These are phyloP conservation scores for Tamias sibiricus DNA, from an alignment of 2,113 vertebrate genomes.

Conservation along the genomic window DNA sequence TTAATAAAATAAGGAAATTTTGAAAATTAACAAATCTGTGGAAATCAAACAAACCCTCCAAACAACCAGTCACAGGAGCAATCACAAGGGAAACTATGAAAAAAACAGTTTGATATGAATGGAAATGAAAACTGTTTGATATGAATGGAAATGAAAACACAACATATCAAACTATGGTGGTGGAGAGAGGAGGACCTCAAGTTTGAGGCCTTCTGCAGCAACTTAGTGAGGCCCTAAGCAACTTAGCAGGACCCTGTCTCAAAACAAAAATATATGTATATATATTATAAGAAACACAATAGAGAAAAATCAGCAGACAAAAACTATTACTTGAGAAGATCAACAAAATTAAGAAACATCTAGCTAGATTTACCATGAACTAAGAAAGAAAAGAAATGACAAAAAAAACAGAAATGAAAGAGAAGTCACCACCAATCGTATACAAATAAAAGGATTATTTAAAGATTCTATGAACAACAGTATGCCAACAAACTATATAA, in stretches of 20 bases:
- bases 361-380: neutral
- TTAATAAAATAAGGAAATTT: neutral
- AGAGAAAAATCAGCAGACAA: neutral
- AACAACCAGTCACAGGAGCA: neutral
- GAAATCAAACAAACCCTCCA: neutral
- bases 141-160: neutral
- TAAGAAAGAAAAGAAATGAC: neutral
- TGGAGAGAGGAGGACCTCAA: too few species aligned
- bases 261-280: neutral
- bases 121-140: neutral
- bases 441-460: neutral
- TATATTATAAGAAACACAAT: neutral
- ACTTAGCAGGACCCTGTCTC: too few species aligned
- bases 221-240: too few species aligned
- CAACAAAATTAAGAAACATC: neutral
- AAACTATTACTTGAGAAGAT: neutral
- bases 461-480: neutral
- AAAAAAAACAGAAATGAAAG: neutral
- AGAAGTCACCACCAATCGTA: neutral
- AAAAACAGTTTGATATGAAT: neutral
- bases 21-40: neutral
- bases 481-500: neutral
- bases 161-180: neutral
- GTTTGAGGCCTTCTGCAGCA: too few species aligned
- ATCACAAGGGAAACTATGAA: neutral